These are phyloP conservation scores for Megamerina dolium DNA, from an alignment of 2,888 invertebrate species.

Conservation along the genomic window DNA sequence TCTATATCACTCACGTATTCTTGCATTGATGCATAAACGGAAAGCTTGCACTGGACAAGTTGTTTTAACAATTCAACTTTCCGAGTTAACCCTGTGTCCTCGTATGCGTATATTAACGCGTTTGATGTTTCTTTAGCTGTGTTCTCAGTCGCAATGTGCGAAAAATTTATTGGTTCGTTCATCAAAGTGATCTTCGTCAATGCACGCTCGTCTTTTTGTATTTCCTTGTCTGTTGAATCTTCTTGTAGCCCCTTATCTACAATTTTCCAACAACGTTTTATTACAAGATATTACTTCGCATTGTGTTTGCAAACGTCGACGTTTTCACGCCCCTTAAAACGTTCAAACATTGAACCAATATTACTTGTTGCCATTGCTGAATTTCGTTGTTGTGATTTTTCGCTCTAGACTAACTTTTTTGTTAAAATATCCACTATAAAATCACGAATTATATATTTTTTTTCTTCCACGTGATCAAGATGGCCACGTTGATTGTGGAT, in stretches of 20 bases:
- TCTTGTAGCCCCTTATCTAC: constrained; percentile 12
- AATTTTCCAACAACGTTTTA: constrained; percentile 16
- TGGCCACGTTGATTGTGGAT: no score
- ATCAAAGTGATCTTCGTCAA: constrained; percentile 22
- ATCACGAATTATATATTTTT: no score
- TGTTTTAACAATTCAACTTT: constrained; percentile 5
- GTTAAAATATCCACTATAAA: not conserved
- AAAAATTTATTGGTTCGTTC: constrained; percentile 20
- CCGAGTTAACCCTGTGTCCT: constrained; percentile 5
- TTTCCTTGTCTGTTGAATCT: constrained; percentile 7
- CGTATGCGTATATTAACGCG: constrained; percentile 10
- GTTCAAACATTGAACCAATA: constrained; percentile 13
- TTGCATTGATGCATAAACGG: constrained; percentile 6
- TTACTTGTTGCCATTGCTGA: no score
- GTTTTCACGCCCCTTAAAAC: constrained; percentile 19
- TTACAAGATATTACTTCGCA: constrained; percentile 17
- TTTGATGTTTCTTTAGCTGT: constrained; percentile 22
- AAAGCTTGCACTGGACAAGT: constrained; percentile 4
- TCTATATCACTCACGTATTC: constrained; percentile 8
- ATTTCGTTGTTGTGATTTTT: no score
- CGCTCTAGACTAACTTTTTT: no score
- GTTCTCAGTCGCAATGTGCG: constrained; percentile 16
- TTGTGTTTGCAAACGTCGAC: constrained; percentile 32
- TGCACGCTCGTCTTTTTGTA: constrained; percentile 15
- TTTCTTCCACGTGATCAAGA: no score